phyloP scores from a whole-genome alignment of 2,113 vertebrate species.

The Crypturellus undulatus region DNA sequence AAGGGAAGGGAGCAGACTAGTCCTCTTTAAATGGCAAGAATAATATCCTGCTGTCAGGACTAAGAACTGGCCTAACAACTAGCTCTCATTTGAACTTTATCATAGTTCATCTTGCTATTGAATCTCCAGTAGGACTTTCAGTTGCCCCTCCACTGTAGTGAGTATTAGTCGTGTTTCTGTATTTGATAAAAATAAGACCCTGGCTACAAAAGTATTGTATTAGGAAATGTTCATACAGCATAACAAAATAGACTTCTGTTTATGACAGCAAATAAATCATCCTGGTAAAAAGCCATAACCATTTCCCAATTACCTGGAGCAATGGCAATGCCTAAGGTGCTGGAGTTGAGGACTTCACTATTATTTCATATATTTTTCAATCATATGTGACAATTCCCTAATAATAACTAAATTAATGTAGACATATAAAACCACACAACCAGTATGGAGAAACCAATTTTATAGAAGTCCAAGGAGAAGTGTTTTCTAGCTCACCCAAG shows the following conservation, averaged over 20 bases:
- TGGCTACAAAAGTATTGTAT: neutral
- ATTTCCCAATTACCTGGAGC: neutral
- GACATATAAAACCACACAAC: neutral
- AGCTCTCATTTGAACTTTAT: neutral
- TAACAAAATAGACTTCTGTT: neutral
- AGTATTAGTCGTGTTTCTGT: neutral
- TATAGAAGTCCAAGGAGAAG: neutral
- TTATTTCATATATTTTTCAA: neutral
- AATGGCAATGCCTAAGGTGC: neutral
- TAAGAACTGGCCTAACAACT: neutral
- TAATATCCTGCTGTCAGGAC: neutral
- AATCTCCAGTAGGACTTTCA: neutral
- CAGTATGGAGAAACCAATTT: neutral
- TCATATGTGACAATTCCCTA: neutral
- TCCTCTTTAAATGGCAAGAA: neutral
- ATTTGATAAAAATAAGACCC: neutral
- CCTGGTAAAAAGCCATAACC: neutral
- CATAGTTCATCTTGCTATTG: neutral
- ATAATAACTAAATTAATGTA: neutral
- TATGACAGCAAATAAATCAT: neutral
- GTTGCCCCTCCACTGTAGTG: accelerated
- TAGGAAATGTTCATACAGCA: neutral
- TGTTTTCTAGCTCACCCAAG: neutral
- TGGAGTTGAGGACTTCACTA: neutral
- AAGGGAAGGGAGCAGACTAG: neutral